Base-by-base conservation (phyloP, 2,888 invertebrate species). In the Isoperla grammatica region DNA sequence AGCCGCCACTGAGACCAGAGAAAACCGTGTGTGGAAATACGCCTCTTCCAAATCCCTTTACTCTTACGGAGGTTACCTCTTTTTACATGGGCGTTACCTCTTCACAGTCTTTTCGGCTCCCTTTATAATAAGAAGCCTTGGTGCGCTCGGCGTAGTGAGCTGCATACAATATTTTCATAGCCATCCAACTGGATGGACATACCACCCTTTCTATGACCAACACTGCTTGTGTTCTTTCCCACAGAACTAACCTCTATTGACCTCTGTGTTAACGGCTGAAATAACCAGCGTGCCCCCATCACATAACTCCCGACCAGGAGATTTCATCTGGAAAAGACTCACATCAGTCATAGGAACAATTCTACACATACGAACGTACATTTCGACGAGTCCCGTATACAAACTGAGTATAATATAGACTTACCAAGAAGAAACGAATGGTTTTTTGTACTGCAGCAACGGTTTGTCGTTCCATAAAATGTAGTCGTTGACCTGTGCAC, bases 41-140 rank as follows among this genome's bases (percentile, higher is more conserved):
- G 53, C 53, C 53, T 53, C 17, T 53, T 53, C 23, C 39, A 37
- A 8, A n/a, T 37, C 45, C 45, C 45, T 45, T 45, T 45, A 20
- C 22, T 57, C 55, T 35, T 46, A 39, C 22, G 46, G 43, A 48
- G 60, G 60, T 60, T 48, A 60, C 39, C 55, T 48, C 48, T 55
- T 48, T 39, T 37, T 56, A 56, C 23, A 42, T 56, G 60, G 60
- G 56, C 56, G 56, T 60, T 40, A 60, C 48, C 60, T 42, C 46
- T 60, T 60, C 48, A 46, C 50, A 45, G 45, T 20, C 9, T 56
- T 53, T 53, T 58, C 58, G 58, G 58, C 50, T 58, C 20, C 60
- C 46, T 60, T 60, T 48, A 56, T 60, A 45, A 45, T 45, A 19
- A 45, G 45, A 45, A 45, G 45, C 45, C 40, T 45, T 19, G 45